A percentile compares a stretch with the other conserved stretches of the same genome.
These are phyloP conservation scores for Macrosoma leucophasiata DNA, from an alignment of 2,888 invertebrate genomes.

Conservation along the genomic window DNA sequence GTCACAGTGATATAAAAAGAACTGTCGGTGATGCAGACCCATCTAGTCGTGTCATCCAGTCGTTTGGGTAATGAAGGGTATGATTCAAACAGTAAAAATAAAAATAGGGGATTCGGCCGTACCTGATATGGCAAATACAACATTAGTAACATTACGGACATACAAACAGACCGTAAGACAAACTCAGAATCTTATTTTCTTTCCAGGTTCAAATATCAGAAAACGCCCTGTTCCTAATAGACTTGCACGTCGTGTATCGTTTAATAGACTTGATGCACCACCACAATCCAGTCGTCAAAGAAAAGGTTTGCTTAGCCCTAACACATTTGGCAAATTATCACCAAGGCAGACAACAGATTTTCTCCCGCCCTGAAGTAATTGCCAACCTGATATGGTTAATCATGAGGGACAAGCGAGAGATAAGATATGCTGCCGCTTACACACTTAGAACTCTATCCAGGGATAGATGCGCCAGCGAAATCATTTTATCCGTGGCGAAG, in stretches of 20 bases:
- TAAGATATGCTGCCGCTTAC: conserved; percentile 54
- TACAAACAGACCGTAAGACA: too few species aligned
- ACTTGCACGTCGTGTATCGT: conserved; percentile 49
- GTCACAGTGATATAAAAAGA: too few species aligned
- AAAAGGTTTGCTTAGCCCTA: conserved; percentile 52
- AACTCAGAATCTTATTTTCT: too few species aligned
- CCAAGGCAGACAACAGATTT: conserved; percentile 48
- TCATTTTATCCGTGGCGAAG: conserved; percentile 36
- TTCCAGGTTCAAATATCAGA: conserved; percentile 59
- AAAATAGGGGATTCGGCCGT: too few species aligned
- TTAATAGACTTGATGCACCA: conserved; percentile 50
- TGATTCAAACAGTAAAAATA: too few species aligned
- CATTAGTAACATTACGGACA: too few species aligned
- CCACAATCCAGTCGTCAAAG: conserved; percentile 48
- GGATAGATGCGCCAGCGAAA: conserved; percentile 44
- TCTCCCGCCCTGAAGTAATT: conserved; percentile 40
- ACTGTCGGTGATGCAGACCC: too few species aligned
- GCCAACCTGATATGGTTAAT: conserved; percentile 46
- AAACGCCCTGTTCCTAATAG: conserved; percentile 49
- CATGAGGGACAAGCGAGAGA: conserved; percentile 53
- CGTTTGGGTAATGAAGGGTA: too few species aligned
- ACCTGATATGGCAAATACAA: too few species aligned
- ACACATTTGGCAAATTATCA: conserved; percentile 44
- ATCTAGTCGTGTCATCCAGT: too few species aligned
- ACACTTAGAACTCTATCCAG: conserved; percentile 45